A percentile compares a stretch with the other conserved stretches of the same genome.
Conservation (phyloP, 2,113 vertebrate species). For the Oreochromis aureus region DNA sequence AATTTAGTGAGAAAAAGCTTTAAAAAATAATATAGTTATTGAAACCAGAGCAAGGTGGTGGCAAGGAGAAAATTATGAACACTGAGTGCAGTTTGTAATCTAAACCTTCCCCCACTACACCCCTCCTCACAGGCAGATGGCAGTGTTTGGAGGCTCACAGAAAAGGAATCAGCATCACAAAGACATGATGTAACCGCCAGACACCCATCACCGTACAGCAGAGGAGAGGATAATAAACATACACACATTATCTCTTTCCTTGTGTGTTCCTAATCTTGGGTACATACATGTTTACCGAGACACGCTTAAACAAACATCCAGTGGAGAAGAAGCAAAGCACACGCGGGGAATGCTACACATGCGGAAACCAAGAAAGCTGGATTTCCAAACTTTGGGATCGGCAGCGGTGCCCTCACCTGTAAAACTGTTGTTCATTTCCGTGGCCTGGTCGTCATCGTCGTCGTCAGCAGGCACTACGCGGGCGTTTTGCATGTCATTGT, state of each 20-base stretch:
- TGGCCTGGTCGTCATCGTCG: constrained; percentile 85
- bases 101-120: neutral
- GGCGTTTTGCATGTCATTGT: constrained; percentile 99
- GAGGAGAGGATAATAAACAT: constrained; percentile 21
- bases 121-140: constrained; percentile 69
- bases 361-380: neutral
- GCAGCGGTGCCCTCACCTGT: constrained; percentile 80
- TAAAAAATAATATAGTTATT: neutral
- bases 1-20: neutral
- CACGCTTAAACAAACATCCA: neutral
- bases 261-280: neutral
- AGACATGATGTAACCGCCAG: constrained; percentile 67
- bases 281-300: neutral
- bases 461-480: constrained; percentile 90
- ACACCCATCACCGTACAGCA: constrained; percentile 29
- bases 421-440: constrained; percentile 99
- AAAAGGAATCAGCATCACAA: constrained; percentile 50
- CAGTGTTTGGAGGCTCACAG: constrained; percentile 49
- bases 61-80: neutral
- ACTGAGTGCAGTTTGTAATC: neutral
- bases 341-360: neutral
- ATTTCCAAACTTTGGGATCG: neutral
- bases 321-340: neutral
- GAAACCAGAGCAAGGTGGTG: neutral
- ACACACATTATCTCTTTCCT: constrained; percentile 8